Percentiles rank a stretch among this genome's conserved stretches.
phyloP scores from a whole-genome alignment of 2,797 vertebrate species.

The Antrozous pallidus region DNA sequence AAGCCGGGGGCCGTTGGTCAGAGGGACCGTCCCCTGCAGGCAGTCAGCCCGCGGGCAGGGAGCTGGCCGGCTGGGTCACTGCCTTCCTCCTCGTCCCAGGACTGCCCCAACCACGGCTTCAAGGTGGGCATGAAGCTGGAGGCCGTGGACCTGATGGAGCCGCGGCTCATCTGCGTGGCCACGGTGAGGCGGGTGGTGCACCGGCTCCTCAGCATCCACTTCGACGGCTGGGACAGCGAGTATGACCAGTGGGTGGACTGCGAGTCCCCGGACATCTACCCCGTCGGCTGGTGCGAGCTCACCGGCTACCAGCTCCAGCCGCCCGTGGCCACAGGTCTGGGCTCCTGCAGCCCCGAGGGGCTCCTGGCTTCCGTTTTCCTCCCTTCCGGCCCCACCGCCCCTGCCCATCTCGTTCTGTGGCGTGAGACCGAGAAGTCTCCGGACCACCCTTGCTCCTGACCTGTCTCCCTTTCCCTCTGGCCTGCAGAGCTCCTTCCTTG shows the following conservation, averaged over 20 bases:
- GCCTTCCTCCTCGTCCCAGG: slow-evolving; percentile 79
- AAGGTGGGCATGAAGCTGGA: slow-evolving; percentile 93
- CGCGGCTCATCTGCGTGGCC: slow-evolving; percentile 95
- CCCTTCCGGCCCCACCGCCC: neutral
- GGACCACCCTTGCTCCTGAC: neutral
- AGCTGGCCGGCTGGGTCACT: neutral
- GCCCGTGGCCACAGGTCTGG: slow-evolving; percentile 88
- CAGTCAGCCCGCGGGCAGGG: no score
- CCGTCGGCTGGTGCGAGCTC: slow-evolving; percentile 96
- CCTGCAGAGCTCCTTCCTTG: slow-evolving; percentile 34
- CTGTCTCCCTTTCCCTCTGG: slow-evolving; percentile 14
- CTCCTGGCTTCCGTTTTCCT: neutral
- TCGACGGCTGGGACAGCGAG: slow-evolving; percentile 96
- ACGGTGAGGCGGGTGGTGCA: slow-evolving; percentile 91
- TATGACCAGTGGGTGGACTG: slow-evolving; percentile 98
- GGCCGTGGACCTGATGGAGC: slow-evolving; percentile 97
- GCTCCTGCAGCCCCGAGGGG: neutral
- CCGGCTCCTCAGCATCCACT: slow-evolving; percentile 94
- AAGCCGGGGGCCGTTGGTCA: neutral
- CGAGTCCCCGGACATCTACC: slow-evolving; percentile 96
- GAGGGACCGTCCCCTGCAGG: neutral
- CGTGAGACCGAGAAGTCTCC: neutral
- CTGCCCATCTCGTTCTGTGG: neutral
- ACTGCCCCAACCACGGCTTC: slow-evolving; percentile 91
- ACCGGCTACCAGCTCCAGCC: slow-evolving; percentile 93